Evolutionary conservation across 2,888 invertebrate species (phyloP).

Genomic region (Deilephila elpenor): DNA sequence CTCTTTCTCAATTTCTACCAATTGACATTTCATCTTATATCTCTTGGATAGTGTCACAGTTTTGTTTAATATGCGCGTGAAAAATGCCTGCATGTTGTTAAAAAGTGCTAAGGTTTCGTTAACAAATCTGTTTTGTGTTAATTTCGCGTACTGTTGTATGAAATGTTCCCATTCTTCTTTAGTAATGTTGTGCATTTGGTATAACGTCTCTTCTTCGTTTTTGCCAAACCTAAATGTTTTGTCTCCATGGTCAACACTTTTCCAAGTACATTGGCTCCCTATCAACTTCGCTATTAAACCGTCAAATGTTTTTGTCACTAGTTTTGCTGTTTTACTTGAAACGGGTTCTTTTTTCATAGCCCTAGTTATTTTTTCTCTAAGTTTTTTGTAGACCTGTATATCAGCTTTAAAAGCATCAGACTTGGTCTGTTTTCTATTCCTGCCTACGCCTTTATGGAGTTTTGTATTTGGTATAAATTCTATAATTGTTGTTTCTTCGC

Average conservation of each 20-base stretch:
- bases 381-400: conserved; percentile 58
- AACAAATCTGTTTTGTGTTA: conserved; percentile 34
- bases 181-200: conserved; percentile 34
- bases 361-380: conserved; percentile 55
- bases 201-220: conserved; percentile 11
- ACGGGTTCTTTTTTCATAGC: conserved; percentile 58
- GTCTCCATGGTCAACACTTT: conserved; percentile 34
- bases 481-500: conserved; percentile 62
- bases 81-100: conserved; percentile 50
- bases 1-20: not conserved
- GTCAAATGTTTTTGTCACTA: conserved; percentile 61
- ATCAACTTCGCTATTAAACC: conserved; percentile 58
- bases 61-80: conserved; percentile 50
- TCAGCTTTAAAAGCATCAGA: conserved; percentile 43
- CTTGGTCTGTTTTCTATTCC: conserved; percentile 10
- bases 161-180: conserved; percentile 48
- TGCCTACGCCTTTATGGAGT: not conserved
- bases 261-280: conserved; percentile 56
- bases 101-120: conserved; percentile 44
- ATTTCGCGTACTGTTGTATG: conserved; percentile 43
- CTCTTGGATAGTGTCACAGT: conserved; percentile 45
- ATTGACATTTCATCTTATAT: conserved; percentile 51
- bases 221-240: conserved; percentile 15
- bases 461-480: conserved; percentile 52
- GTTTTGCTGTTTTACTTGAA: conserved; percentile 52